Percentiles rank a stretch among this genome's conserved stretches.
These are phyloP conservation scores for Trichogramma evanescens DNA, from an alignment of 2,888 invertebrate species.

Conservation along the genomic window DNA sequence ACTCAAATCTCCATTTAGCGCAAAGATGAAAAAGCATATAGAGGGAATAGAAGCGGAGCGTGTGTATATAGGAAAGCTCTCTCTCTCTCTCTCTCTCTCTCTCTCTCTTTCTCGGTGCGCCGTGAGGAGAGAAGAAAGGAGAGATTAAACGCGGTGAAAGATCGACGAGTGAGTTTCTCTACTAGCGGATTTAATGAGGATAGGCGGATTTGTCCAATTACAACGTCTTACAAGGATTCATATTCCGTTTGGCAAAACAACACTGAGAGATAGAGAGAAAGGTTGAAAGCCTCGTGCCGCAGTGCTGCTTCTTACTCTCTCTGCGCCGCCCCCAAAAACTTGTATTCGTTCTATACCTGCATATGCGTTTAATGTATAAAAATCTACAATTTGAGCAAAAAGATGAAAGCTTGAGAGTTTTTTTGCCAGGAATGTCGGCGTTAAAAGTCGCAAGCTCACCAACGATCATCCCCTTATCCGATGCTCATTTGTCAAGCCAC, in stretches of 20 bases:
- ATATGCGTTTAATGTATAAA: constrained; percentile 1
- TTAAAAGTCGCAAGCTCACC: constrained; percentile 43
- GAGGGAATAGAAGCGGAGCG: too few relatives aligned
- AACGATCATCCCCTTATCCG: constrained; percentile 45
- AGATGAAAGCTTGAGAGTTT: neutral
- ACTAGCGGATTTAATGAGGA: constrained; percentile 45
- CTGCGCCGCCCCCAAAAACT: constrained; percentile 25
- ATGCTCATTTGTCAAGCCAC: constrained; percentile 44
- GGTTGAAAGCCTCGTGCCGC: constrained; percentile 11
- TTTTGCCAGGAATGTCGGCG: neutral
- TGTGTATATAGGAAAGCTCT: too few relatives aligned
- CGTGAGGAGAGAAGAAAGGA: neutral
- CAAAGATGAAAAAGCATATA: too few relatives aligned
- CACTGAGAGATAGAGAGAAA: constrained; percentile 1
- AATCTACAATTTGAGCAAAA: constrained; percentile 1
- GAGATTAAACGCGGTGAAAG: neutral
- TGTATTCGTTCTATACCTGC: constrained; percentile 23
- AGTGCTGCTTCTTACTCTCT: constrained; percentile 4
- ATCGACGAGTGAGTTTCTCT: constrained; percentile 26
- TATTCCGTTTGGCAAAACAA: constrained; percentile 27
- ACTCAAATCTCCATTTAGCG: too few relatives aligned
- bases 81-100: too few relatives aligned
- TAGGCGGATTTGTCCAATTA: constrained; percentile 50
- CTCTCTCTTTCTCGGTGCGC: too few relatives aligned
- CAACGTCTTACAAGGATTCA: constrained; percentile 48